Percentiles rank a stretch among this genome's conserved stretches.
These are phyloP conservation scores for Salmo trutta DNA, from an alignment of 2,797 vertebrate species.

Conservation along the genomic window DNA sequence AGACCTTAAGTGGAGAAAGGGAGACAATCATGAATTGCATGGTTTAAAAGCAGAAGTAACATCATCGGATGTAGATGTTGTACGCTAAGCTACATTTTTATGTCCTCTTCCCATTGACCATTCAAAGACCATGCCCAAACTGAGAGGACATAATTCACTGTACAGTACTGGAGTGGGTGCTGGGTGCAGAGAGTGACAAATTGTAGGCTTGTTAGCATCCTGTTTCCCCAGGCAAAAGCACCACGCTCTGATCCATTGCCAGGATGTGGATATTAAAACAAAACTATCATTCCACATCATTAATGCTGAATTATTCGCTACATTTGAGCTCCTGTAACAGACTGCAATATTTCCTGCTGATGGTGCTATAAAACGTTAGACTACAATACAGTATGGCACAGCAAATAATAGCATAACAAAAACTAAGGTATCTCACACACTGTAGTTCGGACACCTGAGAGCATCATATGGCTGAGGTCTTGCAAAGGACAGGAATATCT, in stretches of 20 bases:
- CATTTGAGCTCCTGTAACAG: conserved; percentile 43
- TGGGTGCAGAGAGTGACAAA: not conserved
- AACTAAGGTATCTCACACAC: not conserved
- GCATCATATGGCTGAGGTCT: no score
- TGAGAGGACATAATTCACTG: not conserved
- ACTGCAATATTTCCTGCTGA: conserved; percentile 25
- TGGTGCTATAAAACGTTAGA: conserved; percentile 18
- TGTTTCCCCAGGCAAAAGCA: conserved; percentile 29
- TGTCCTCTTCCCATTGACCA: not conserved
- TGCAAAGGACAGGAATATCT: no score
- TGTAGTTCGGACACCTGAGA: no score
- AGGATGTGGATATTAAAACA: conserved; percentile 56
- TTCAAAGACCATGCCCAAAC: not conserved
- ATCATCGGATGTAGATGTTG: not conserved
- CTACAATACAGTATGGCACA: not conserved
- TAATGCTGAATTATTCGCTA: conserved; percentile 43
- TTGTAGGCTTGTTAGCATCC: not conserved
- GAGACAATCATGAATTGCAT: not conserved
- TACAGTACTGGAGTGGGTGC: not conserved
- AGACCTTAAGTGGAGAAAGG: not conserved
- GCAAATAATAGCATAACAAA: not conserved
- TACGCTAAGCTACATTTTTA: no score
- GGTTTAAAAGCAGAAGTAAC: not conserved
- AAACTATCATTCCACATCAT: conserved; percentile 43
- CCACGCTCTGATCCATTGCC: conserved; percentile 49